Evolutionary conservation across 2,888 invertebrate genomes (phyloP), one percentile per base, ranked within the genome.

Genomic region (Omphaloscelis lunosa): DNA sequence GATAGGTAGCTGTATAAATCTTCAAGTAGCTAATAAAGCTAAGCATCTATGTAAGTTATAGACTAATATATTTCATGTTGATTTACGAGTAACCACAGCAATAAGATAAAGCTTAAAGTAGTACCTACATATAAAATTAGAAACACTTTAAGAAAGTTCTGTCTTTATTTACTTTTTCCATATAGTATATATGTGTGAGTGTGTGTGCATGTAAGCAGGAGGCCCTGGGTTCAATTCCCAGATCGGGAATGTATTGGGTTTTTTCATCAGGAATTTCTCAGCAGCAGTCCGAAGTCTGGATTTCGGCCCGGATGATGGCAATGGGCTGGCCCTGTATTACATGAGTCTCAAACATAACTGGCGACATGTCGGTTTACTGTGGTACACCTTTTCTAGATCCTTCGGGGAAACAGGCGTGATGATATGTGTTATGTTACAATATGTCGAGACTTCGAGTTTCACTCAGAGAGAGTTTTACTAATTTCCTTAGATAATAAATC

Each of bases 31-130:
- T 51, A 27, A 41, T 45, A 63, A 63, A 75, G 0, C 29, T 8
- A 9, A 41, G 58, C 23, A 79, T 67, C 20, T 48, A 1, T 58
- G 80, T 51, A 58, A 72, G 39, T 67, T 79, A 79, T 48, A 45
- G 34, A 58, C 61, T 67, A 23, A 65, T 71, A 63, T 84, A 79
- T 73, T 74, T 79, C 70, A 84, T 29, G 48, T 79, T 71, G 84
- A 84, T 79, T 80, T 71, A 74, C 27, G 11, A 20, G 23, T 62
- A 23, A 71, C 56, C 56, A 15, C 48, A 23, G 65, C 20, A 58
- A 56, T 67, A 67, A 61, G 23, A 51, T 67, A 58, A 62, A 66
- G 67, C 41, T 58, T 66, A 41, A 67, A 39, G 15, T 41, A 67
- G 34, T 78, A 27, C 27, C 12, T 12, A 17, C 39, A 27, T 45